A percentile compares a stretch with the other conserved stretches of the same genome.
Evolutionary conservation across 2,113 vertebrate species (phyloP).

Genomic region (Piaya cayana): DNA sequence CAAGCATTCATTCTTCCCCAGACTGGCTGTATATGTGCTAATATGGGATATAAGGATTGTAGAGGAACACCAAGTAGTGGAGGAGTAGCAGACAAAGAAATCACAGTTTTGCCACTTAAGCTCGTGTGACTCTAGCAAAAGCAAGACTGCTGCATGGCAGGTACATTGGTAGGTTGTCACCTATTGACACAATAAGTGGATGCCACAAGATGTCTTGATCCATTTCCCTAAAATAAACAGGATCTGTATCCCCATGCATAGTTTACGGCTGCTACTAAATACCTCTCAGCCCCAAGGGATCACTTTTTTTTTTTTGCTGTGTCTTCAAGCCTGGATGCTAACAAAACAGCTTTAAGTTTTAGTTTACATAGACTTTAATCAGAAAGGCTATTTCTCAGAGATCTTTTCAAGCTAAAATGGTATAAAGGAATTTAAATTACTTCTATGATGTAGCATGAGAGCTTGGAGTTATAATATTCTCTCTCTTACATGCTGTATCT

Average conservation of each 20-base stretch:
- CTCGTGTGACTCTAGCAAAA: not conserved
- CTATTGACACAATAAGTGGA: fast-evolving
- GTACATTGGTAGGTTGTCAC: fast-evolving
- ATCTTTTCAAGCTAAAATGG: not conserved
- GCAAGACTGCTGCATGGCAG: no score
- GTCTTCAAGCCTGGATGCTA: not conserved
- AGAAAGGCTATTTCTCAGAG: not conserved
- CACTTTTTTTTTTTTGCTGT: not conserved
- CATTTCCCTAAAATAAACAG: fast-evolving
- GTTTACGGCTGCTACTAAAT: fast-evolving
- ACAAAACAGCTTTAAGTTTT: not conserved
- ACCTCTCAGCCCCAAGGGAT: not conserved
- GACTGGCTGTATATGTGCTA: fast-evolving
- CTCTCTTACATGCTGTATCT: not conserved
- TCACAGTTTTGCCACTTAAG: not conserved
- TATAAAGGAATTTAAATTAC: not conserved
- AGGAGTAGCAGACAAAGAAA: not conserved
- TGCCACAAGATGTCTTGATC: not conserved
- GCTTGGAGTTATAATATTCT: not conserved
- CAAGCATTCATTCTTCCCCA: fast-evolving
- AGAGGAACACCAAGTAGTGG: not conserved
- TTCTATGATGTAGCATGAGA: not conserved
- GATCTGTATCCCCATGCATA: fast-evolving
- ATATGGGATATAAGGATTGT: fast-evolving
- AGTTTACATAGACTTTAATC: not conserved